Conservation (phyloP, 1,140 invertebrate genomes). For the Sipha flava region DNA sequence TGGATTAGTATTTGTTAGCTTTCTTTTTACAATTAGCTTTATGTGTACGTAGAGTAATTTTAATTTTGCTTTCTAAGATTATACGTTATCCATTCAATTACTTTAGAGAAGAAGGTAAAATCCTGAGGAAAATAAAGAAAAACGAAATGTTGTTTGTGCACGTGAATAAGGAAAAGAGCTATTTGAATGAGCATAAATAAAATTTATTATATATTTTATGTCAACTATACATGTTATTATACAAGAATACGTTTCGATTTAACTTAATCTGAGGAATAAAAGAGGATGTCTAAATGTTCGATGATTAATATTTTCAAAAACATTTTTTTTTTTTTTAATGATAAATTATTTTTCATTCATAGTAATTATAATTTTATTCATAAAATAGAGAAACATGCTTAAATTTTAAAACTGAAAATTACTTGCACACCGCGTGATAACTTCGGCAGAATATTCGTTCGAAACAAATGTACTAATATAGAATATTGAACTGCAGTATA, state of each 20-base stretch:
- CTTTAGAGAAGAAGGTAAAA: background rate
- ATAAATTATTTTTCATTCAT: too few relatives aligned
- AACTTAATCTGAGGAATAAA: background rate
- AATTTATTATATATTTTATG: too few relatives aligned
- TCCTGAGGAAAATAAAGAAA: background rate
- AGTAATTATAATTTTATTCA: too few relatives aligned
- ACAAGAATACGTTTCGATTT: background rate
- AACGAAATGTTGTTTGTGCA: background rate
- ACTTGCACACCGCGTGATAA: too few relatives aligned
- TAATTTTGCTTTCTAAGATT: background rate
- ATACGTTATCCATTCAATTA: slow-evolving; percentile 11
- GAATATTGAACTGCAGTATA: too few relatives aligned
- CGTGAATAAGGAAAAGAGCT: background rate
- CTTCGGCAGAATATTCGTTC: too few relatives aligned
- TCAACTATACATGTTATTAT: too few relatives aligned
- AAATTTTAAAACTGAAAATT: too few relatives aligned
- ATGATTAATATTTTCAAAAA: background rate
- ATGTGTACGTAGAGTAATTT: background rate
- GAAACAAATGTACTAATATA: too few relatives aligned
- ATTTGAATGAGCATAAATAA: background rate
- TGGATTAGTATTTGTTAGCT: background rate
- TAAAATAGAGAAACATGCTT: too few relatives aligned
- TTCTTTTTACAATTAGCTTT: background rate
- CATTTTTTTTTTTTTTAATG: background rate
- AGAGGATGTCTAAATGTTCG: background rate